phyloP scores from a whole-genome alignment of 30 jellyfish, hydroid and myxozoan genomes.

The Aurelia coerulea region DNA sequence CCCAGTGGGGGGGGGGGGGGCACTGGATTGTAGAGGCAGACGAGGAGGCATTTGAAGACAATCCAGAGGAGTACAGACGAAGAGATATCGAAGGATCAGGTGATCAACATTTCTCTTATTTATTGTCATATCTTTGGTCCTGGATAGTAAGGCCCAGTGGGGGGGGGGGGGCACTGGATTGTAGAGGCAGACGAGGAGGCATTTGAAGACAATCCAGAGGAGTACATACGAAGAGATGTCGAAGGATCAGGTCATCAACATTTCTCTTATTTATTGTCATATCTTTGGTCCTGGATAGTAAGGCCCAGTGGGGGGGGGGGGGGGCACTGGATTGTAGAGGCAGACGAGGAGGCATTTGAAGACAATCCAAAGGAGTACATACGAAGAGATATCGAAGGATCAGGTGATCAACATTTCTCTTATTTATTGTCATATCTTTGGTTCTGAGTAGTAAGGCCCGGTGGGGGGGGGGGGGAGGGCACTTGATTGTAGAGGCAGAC shows the following conservation, averaged over 20 bases:
- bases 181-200: constrained; percentile 98
- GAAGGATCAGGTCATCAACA: constrained; percentile 86
- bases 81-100: constrained; percentile 97
- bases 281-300: too few species aligned
- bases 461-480: too few species aligned
- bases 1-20: too few species aligned
- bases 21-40: constrained; percentile 80
- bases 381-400: constrained; percentile 95
- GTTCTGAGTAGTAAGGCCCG: too few species aligned
- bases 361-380: constrained; percentile 98
- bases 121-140: too few species aligned
- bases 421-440: too few species aligned
- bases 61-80: constrained; percentile 96
- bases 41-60: constrained; percentile 96
- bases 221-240: constrained; percentile 89
- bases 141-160: too few species aligned
- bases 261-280: too few species aligned
- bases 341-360: constrained; percentile 96
- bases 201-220: constrained; percentile 98
- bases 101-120: background rate
- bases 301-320: too few species aligned
- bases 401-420: constrained; percentile 47
- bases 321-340: constrained; percentile 48
- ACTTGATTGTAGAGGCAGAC: constrained; percentile 92
- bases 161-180: background rate